Evolutionary conservation across 2,888 invertebrate genomes (phyloP), one percentile per base, ranked within the genome.

Genomic region (Drosophila putrida): DNA sequence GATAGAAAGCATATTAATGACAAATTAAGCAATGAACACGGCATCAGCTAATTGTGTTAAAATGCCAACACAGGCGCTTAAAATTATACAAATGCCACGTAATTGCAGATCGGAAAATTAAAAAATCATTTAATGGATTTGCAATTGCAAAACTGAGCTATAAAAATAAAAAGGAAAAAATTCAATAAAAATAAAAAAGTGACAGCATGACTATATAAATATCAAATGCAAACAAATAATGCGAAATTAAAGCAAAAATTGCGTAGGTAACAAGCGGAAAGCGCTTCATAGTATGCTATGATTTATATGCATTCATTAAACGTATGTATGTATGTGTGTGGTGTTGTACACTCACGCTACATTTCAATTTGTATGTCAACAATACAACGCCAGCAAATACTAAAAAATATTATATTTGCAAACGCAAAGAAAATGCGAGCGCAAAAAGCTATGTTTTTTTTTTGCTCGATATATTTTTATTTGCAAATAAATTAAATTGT

Each of bases 331-430:
- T 6, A 36, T 33, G 39, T 57, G 57, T 54, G 46, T 55, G 39
- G 43, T 33, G 13, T 44, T 31, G 53, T 63, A 28, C 11, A 38
- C 10, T 36, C 63, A 63, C 54, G 69, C 64, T 77, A 72, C 77
- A 85, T 89, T 87, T 87, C 87, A 85, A 89, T 85, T 87, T 89
- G 64, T 77, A 60, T 85, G 82, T 87, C 79, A 85, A 89, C 87
- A 85, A 87, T 88, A 80, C 74, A 71, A 57, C 64, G 71, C 46
- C 61, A 77, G 65, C 83, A 82, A 82, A 85, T 72, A 79, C 80
- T 67, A 79, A 68, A 79, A 68, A 72, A 25, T 20, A 20, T 78
- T 82, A 43, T 70, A 68, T 84, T 62, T 82, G 68, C 39, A 9
- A 41, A 41, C 41, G 58, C 53, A 67, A 78, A 61, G 71, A 75